Percentiles rank a stretch among this genome's conserved stretches.
phyloP scores from a whole-genome alignment of 2,797 vertebrate genomes.

The Menidia menidia region DNA sequence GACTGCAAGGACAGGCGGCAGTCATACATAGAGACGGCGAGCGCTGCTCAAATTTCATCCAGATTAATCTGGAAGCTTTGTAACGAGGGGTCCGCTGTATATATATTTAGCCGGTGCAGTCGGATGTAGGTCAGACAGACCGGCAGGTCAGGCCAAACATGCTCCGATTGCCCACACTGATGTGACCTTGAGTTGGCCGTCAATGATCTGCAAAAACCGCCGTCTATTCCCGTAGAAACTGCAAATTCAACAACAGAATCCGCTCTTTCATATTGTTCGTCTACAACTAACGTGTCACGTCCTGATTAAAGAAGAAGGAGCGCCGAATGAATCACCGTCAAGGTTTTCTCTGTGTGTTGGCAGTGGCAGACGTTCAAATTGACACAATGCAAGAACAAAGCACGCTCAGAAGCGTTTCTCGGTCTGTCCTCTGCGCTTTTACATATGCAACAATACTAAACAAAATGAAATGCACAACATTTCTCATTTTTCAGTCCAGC shows the following conservation, averaged over 20 bases:
- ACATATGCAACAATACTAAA: constrained; percentile 45
- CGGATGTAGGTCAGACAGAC: constrained; percentile 77
- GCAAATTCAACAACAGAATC: constrained; percentile 11
- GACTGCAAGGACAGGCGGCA: constrained; percentile 36
- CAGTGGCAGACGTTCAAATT: constrained; percentile 61
- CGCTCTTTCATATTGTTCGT: constrained; percentile 1
- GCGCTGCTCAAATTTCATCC: constrained; percentile 73
- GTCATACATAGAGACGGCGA: constrained; percentile 24
- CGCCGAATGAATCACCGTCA: constrained; percentile 58
- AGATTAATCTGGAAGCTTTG: constrained; percentile 75
- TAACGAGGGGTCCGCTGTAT: constrained; percentile 74
- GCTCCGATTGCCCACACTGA: constrained; percentile 65
- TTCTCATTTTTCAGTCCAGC: constrained; percentile 33
- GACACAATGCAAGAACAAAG: constrained; percentile 67
- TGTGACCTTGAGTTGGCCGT: constrained; percentile 73
- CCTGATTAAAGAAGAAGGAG: constrained; percentile 52
- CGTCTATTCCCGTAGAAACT: constrained; percentile 53
- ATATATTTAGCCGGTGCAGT: constrained; percentile 76
- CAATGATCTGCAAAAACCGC: constrained; percentile 61
- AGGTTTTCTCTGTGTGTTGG: constrained; percentile 59
- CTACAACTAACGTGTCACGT: constrained; percentile 25
- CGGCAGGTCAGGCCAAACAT: constrained; percentile 65
- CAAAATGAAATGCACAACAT: constrained; percentile 37
- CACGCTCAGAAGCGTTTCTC: constrained; percentile 60
- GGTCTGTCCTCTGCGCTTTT: constrained; percentile 42